phyloP scores from a whole-genome alignment of 1,140 invertebrate species.

The Drosophila tani region DNA sequence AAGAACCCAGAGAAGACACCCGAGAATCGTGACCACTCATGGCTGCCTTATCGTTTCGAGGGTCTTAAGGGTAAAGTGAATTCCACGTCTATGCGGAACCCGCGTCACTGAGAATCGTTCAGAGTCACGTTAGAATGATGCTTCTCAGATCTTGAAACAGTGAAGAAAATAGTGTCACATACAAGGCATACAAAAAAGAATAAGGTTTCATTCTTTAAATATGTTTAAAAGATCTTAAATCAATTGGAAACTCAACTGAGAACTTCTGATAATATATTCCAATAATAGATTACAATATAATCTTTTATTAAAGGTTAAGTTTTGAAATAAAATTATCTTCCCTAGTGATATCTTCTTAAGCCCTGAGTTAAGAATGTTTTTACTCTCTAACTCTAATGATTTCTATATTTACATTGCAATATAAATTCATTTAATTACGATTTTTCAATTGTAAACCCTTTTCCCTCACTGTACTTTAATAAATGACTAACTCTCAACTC shows the following conservation, averaged over 20 bases:
- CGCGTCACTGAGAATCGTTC: not conserved
- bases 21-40: constrained; percentile 46
- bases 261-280: not conserved
- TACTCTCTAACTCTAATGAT: not conserved
- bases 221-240: not conserved
- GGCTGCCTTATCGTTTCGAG: constrained; percentile 16
- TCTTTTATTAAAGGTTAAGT: not conserved
- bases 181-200: not conserved
- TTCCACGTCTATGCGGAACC: not conserved
- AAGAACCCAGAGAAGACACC: constrained; percentile 9
- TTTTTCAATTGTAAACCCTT: not conserved
- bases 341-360: no score
- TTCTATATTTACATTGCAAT: not conserved
- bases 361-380: no score
- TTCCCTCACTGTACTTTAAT: not conserved
- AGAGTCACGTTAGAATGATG: constrained; percentile 7
- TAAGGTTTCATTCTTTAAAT: not conserved
- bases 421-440: not conserved
- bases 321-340: no score
- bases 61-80: constrained; percentile 7
- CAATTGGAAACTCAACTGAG: not conserved
- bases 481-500: constrained; percentile 16
- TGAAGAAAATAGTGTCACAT: not conserved
- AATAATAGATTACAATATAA: not conserved
- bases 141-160: not conserved